Evolutionary conservation across 2,797 vertebrate genomes (phyloP).

Genomic region (Macrochelys suwanniensis): DNA sequence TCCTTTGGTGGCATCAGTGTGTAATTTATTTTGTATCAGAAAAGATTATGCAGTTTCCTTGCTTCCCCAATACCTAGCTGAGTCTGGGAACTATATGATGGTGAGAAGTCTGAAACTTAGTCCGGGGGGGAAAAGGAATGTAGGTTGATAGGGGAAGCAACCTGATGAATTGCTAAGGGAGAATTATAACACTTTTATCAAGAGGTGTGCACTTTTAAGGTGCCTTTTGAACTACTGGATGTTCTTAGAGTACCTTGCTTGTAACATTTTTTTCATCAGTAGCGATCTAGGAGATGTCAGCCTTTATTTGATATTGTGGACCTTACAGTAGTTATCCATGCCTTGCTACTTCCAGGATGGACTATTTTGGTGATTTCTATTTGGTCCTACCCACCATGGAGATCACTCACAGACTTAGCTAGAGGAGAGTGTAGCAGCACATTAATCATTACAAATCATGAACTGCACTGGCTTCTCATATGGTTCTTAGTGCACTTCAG

Average conservation of each 20-base stretch:
- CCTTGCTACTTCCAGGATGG: background rate
- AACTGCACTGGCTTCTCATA: background rate
- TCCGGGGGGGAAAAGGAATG: rapidly evolving
- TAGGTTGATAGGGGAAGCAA: background rate
- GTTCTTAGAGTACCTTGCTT: background rate
- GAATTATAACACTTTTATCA: background rate
- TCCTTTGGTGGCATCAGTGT: background rate
- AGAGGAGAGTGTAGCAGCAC: background rate
- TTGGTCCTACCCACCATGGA: background rate
- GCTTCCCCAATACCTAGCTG: background rate
- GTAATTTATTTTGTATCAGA: background rate
- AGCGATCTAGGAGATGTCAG: background rate
- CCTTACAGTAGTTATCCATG: background rate
- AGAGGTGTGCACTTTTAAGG: background rate
- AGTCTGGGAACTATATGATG: background rate
- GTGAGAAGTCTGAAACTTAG: background rate
- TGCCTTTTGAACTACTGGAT: background rate
- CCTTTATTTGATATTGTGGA: background rate
- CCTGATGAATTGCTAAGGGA: background rate
- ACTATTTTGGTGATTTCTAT: background rate
- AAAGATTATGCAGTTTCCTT: background rate
- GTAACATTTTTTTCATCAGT: background rate
- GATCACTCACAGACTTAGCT: background rate
- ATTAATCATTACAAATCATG: background rate
- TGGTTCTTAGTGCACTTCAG: background rate